Percentiles rank a stretch among this genome's conserved stretches.
Evolutionary conservation across 2,113 vertebrate genomes (phyloP).

Genomic region (Nothoprocta perdicaria): DNA sequence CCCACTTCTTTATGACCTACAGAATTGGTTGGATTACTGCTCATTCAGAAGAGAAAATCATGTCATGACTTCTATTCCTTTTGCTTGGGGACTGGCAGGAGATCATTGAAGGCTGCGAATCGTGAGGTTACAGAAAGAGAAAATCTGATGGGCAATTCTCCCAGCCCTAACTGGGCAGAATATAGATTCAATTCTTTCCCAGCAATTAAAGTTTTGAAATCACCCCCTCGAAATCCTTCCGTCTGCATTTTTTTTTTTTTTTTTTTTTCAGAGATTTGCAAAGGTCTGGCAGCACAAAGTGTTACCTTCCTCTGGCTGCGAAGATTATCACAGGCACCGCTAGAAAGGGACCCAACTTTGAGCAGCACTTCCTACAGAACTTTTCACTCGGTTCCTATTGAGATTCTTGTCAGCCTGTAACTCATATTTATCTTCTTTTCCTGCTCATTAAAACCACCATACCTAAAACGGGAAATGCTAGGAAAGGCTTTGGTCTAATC

Average conservation of each 20-base stretch:
- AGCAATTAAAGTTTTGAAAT: slow-evolving; percentile 38
- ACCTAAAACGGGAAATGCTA: slow-evolving; percentile 16
- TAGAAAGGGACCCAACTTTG: neutral
- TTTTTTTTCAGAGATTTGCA: slow-evolving; percentile 35
- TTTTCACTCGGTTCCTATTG: neutral
- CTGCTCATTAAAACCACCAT: slow-evolving; percentile 23
- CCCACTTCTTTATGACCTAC: neutral
- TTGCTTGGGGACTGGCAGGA: neutral
- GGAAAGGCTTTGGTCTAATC: slow-evolving; percentile 37
- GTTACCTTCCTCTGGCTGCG: neutral
- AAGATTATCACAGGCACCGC: neutral
- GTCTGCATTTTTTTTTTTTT: neutral
- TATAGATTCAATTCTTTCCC: neutral
- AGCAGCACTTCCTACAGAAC: slow-evolving; percentile 4
- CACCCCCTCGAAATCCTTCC: neutral
- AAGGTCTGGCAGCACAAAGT: neutral
- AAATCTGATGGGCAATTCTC: neutral
- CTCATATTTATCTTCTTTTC: slow-evolving; percentile 39
- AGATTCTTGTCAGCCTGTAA: slow-evolving; percentile 14
- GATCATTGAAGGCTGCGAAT: neutral
- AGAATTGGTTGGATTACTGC: neutral
- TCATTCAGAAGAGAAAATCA: neutral
- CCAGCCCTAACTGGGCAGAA: neutral
- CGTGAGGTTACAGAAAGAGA: neutral
- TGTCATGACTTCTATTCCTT: neutral